Evolutionary conservation across 2,113 vertebrate genomes (phyloP).

Genomic region (Pandion haliaetus): DNA sequence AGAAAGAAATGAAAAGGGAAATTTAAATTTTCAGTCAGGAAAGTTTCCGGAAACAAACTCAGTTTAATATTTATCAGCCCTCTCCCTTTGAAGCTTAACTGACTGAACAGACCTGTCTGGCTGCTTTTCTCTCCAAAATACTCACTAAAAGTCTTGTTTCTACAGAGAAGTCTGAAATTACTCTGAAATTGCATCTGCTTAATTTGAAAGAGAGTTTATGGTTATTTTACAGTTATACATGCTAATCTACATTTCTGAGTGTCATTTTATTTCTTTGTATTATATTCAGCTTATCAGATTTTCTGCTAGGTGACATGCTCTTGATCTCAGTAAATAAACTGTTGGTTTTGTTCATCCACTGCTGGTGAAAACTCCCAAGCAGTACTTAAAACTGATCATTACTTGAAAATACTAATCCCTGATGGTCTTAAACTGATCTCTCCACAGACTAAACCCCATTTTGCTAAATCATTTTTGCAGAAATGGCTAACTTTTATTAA

Average conservation of each 20-base stretch:
- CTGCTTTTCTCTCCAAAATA: neutral
- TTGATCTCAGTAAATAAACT: neutral
- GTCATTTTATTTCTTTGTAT: neutral
- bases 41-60: neutral
- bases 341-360: neutral
- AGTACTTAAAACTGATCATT: neutral
- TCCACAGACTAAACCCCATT: neutral
- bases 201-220: neutral
- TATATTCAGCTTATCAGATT: neutral
- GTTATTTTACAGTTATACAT: neutral
- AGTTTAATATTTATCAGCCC: neutral
- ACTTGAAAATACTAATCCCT: neutral
- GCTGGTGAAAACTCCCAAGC: neutral
- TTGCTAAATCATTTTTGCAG: neutral
- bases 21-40: neutral
- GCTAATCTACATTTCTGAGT: neutral
- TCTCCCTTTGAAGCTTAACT: neutral
- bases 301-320: neutral
- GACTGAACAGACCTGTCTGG: neutral
- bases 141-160: neutral
- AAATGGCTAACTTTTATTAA: neutral
- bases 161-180: neutral
- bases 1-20: neutral
- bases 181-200: neutral
- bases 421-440: neutral